A percentile compares a stretch with the other conserved stretches of the same genome.
Evolutionary conservation across 2,888 invertebrate genomes (phyloP).

Genomic region (Melanostoma mellinum): DNA sequence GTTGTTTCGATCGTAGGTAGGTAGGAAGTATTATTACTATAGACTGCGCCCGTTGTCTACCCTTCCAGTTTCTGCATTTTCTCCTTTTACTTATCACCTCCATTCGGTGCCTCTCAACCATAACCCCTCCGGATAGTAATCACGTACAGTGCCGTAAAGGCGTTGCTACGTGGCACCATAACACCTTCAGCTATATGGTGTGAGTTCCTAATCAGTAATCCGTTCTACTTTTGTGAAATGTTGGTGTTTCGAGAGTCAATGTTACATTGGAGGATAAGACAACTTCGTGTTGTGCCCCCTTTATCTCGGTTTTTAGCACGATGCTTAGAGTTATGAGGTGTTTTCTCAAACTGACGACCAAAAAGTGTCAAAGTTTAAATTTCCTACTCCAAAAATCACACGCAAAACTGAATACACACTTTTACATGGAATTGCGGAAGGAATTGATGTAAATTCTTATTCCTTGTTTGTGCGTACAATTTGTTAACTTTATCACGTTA

Average conservation of each 20-base stretch:
- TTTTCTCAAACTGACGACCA: constrained; percentile 38
- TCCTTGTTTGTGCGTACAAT: constrained; percentile 37
- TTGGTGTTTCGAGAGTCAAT: constrained; percentile 53
- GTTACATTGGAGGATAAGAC: constrained; percentile 38
- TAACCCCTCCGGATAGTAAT: constrained; percentile 47
- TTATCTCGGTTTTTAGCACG: constrained; percentile 6
- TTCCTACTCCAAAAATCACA: constrained; percentile 19
- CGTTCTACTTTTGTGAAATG: constrained; percentile 69
- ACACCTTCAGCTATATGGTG: constrained; percentile 38
- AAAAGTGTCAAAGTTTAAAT: constrained; percentile 57
- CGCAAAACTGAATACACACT: constrained; percentile 14
- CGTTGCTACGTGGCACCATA: constrained; percentile 65
- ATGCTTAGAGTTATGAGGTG: constrained; percentile 52
- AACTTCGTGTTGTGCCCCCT: constrained; percentile 29
- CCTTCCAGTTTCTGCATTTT: constrained; percentile 19
- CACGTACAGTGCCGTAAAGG: constrained; percentile 63
- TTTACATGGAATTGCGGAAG: constrained; percentile 9
- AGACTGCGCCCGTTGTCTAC: not conserved
- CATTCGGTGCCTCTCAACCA: constrained; percentile 22
- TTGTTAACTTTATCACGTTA: constrained; percentile 58
- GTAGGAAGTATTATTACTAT: not conserved
- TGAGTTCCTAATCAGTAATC: constrained; percentile 70
- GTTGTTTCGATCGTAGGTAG: too few relatives aligned
- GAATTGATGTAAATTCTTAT: constrained; percentile 46
- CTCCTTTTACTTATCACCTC: constrained; percentile 44